Evolutionary conservation across 1,140 invertebrate species (phyloP).

Genomic region (Scaptomyza montana): DNA sequence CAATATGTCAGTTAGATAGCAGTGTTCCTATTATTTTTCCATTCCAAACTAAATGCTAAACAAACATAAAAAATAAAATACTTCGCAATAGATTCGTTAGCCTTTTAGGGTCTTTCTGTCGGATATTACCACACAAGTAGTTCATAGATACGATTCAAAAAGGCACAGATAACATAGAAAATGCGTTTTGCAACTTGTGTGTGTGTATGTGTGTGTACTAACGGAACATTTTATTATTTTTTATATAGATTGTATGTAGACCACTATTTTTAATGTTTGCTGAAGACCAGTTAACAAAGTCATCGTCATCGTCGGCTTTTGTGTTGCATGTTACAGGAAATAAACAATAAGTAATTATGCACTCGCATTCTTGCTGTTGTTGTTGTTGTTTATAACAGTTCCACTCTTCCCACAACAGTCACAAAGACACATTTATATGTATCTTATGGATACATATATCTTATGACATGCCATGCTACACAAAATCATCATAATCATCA

Average conservation of each 20-base stretch:
- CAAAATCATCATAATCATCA: conserved; percentile 50
- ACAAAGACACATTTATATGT: background rate
- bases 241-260: conserved; percentile 14
- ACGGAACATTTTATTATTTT: background rate
- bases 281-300: conserved; percentile 38
- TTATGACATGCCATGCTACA: conserved; percentile 37
- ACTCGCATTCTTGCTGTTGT: conserved; percentile 17
- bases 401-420: conserved; percentile 3
- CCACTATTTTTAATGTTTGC: conserved; percentile 60
- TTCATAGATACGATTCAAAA: background rate
- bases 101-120: conserved; percentile 19
- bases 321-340: conserved; percentile 75
- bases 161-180: conserved; percentile 55
- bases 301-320: conserved; percentile 29
- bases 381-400: conserved; percentile 40
- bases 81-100: conserved; percentile 36
- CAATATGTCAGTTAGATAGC: conserved; percentile 8
- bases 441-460: conserved; percentile 33
- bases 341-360: conserved; percentile 75
- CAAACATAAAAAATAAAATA: conserved; percentile 32
- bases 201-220: background rate
- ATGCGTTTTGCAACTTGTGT: conserved; percentile 70
- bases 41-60: conserved; percentile 12
- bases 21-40: conserved; percentile 3
- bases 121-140: conserved; percentile 36